These are phyloP conservation scores for Caenorhabditis brenneri DNA, from an alignment of 1,140 invertebrate species.

Conservation along the genomic window DNA sequence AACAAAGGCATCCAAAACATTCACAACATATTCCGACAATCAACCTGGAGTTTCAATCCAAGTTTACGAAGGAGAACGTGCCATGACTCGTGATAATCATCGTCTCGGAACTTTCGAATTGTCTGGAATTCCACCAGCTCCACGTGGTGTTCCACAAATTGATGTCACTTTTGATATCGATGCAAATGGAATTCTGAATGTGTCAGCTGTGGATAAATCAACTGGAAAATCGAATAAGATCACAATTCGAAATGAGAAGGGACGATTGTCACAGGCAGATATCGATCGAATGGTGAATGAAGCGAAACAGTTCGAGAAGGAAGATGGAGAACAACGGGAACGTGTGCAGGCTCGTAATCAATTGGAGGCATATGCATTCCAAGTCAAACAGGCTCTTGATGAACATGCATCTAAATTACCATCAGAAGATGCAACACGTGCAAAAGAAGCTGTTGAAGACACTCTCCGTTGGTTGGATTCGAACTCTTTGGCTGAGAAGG, in stretches of 20 bases:
- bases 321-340: slow-evolving; percentile 71
- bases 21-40: slow-evolving; percentile 78
- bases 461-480: slow-evolving; percentile 73
- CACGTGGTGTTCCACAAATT: slow-evolving; percentile 87
- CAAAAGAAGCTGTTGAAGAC: slow-evolving; percentile 52
- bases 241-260: too few relatives aligned
- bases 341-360: slow-evolving; percentile 69
- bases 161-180: slow-evolving; percentile 83
- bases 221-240: slow-evolving; percentile 78
- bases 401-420: slow-evolving; percentile 51
- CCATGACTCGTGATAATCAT: slow-evolving; percentile 83
- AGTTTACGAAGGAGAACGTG: slow-evolving; percentile 75
- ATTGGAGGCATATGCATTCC: slow-evolving; percentile 59
- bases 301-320: slow-evolving; percentile 75
- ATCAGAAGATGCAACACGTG: slow-evolving; percentile 41
- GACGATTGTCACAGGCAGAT: slow-evolving; percentile 75
- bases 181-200: slow-evolving; percentile 81
- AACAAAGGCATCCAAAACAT: slow-evolving; percentile 77
- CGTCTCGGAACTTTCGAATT: slow-evolving; percentile 91
- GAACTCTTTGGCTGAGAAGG: slow-evolving; percentile 74
- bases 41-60: slow-evolving; percentile 79
- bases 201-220: slow-evolving; percentile 80
- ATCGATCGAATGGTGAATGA: slow-evolving; percentile 74
- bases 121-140: slow-evolving; percentile 90
- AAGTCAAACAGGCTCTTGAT: slow-evolving; percentile 57